Conservation (phyloP, 1,140 invertebrate species). For the Danaus melanippus region DNA sequence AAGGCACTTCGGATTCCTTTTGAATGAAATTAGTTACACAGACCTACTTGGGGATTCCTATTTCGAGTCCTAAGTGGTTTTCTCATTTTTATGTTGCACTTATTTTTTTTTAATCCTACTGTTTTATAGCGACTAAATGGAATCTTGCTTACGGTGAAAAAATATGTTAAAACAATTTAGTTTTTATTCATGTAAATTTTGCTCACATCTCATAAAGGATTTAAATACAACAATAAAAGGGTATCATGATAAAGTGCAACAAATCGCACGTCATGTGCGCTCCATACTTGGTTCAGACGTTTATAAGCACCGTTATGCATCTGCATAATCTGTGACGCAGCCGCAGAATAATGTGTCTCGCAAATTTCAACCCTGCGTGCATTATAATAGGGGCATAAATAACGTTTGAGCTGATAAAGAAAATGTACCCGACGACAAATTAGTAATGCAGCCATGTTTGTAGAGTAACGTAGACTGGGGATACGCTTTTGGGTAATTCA, state of each 20-base stretch:
- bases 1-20: not conserved
- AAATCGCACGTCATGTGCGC: constrained; percentile 45
- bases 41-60: no score
- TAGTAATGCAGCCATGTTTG: constrained; percentile 24
- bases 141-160: no score
- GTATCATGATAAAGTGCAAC: constrained; percentile 31
- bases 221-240: constrained; percentile 21
- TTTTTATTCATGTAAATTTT: no score
- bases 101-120: no score
- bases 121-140: no score
- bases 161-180: no score
- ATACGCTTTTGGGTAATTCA: no score
- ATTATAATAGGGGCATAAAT: constrained; percentile 19
- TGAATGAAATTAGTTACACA: no score
- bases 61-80: no score
- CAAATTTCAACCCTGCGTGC: constrained; percentile 21
- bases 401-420: constrained; percentile 6
- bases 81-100: no score
- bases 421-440: constrained; percentile 29
- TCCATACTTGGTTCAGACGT: constrained; percentile 38
- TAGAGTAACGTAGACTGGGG: no score
- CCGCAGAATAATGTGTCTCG: constrained; percentile 19
- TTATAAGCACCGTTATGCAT: constrained; percentile 41
- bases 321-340: constrained; percentile 26
- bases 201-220: constrained; percentile 13